These are phyloP conservation scores for Oreohelix idahoensis DNA, from an alignment of 1,140 invertebrate species.

Conservation along the genomic window DNA sequence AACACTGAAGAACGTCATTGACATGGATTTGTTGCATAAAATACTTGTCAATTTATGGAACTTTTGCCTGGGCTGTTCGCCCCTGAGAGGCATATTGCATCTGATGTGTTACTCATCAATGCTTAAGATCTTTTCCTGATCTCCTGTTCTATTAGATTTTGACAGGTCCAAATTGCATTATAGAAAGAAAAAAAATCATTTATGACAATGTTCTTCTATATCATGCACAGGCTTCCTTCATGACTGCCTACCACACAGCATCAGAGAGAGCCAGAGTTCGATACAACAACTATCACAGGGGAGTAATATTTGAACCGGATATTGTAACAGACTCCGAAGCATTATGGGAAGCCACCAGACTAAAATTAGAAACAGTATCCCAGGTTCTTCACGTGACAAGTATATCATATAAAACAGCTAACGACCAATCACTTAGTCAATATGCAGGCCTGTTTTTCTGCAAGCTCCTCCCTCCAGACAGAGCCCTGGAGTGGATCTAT, in stretches of 20 bases:
- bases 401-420: slow-evolving; percentile 35
- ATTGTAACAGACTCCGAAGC: slow-evolving; percentile 37
- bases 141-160: too few relatives aligned
- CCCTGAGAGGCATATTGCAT: too few relatives aligned
- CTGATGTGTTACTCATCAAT: too few relatives aligned
- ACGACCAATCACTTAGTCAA: slow-evolving; percentile 10
- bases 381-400: slow-evolving; percentile 43
- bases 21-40: too few relatives aligned
- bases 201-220: too few relatives aligned
- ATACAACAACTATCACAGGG: slow-evolving; percentile 36
- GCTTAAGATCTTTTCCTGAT: too few relatives aligned
- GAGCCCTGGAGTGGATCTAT: slow-evolving; percentile 49
- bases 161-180: too few relatives aligned
- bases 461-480: slow-evolving; percentile 42
- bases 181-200: too few relatives aligned
- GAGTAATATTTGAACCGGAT: slow-evolving; percentile 42
- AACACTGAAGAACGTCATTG: too few relatives aligned
- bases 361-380: slow-evolving; percentile 26
- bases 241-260: slow-evolving; percentile 46
- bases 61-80: too few relatives aligned
- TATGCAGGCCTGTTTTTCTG: slow-evolving; percentile 42
- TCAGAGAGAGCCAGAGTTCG: slow-evolving; percentile 30
- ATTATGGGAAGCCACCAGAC: slow-evolving; percentile 37
- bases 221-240: slow-evolving; percentile 38
- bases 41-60: too few relatives aligned